Evolutionary conservation across 2,888 invertebrate genomes (phyloP), one percentile per base, ranked within the genome.

Genomic region (Acholoe squamosa): DNA sequence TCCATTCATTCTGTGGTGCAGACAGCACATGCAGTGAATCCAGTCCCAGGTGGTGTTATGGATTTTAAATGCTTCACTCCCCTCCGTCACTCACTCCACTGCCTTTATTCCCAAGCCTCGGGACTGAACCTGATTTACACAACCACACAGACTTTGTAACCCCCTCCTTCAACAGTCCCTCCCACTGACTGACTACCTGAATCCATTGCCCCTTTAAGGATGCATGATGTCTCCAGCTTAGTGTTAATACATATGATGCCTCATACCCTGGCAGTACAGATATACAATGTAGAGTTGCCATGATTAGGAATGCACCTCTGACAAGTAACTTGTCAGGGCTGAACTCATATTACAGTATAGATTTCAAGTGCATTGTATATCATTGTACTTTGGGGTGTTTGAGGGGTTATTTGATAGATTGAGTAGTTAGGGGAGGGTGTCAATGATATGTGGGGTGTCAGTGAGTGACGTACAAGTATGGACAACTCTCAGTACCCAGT

Each of bases 51-150:
- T 34, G 54, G 31, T 54, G 54, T 86, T 54, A 86, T 86, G 54
- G 86, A 86, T 86, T 86, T 86, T 54, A 86, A 86, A 86, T 86
- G 28, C 54, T 25, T 52, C 86, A 86, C 28, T 22, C 52, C 33
- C 25, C 14, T 5, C 43, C 31, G 86, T 86, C 86, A 86, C 54
- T 19, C 43, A n/a, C 10, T 52, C 7, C n/a, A 28, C 86, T 12
- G 28, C 43, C 28, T 43, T 33, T 28, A 54, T 86, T 54, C 86
- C 86, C 52, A 5, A 3, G 86, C 28, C 52, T n/a, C n/a, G 54
- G 25, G 86, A 25, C 28, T 31, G 54, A 86, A 86, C 54, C 86
- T 52, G 86, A 54, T 86, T 86, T 86, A 56, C 52, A 31, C 28
- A 19, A n/a, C 33, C 43, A 16, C 34, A n/a, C n/a, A n/a, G n/a